A percentile compares a stretch with the other conserved stretches of the same genome.
These are phyloP conservation scores for Rhyacophila brunnea DNA, from an alignment of 1,140 invertebrate species.

Conservation along the genomic window DNA sequence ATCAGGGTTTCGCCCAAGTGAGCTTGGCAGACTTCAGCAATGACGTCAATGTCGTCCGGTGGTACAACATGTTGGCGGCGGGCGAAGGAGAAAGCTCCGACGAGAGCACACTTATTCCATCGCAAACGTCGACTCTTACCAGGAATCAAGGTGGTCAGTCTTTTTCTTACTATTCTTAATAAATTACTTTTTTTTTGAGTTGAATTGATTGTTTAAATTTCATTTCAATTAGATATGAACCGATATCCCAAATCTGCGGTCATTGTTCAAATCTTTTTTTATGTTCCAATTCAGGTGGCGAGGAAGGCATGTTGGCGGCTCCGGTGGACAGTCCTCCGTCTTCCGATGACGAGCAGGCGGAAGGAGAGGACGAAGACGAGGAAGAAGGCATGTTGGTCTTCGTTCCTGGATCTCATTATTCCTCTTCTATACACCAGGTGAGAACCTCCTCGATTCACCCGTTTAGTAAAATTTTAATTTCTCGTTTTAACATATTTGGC, in stretches of 20 bases:
- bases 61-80: slow-evolving; percentile 94
- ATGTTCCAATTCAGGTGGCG: slow-evolving; percentile 8
- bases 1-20: slow-evolving; percentile 90
- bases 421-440: slow-evolving; percentile 15
- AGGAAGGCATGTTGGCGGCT: neutral
- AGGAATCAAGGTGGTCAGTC: slow-evolving; percentile 71
- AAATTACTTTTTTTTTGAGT: too few relatives aligned
- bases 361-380: slow-evolving; percentile 58
- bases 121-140: slow-evolving; percentile 92
- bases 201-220: too few relatives aligned
- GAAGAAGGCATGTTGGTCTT: slow-evolving; percentile 47
- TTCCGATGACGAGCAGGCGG: slow-evolving; percentile 52
- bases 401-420: slow-evolving; percentile 43
- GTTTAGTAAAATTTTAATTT: neutral
- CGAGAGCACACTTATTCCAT: slow-evolving; percentile 94
- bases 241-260: too few relatives aligned
- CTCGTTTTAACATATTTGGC: neutral
- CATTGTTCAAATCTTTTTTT: too few relatives aligned
- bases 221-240: too few relatives aligned
- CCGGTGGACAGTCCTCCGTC: slow-evolving; percentile 23
- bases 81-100: slow-evolving; percentile 88
- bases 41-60: slow-evolving; percentile 77
- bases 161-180: neutral
- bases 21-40: slow-evolving; percentile 92
- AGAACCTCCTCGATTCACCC: too few relatives aligned